Evolutionary conservation across 1,140 invertebrate species (phyloP), one percentile per base, ranked within the genome.

Genomic region (Zaprionus ghesquierei): DNA sequence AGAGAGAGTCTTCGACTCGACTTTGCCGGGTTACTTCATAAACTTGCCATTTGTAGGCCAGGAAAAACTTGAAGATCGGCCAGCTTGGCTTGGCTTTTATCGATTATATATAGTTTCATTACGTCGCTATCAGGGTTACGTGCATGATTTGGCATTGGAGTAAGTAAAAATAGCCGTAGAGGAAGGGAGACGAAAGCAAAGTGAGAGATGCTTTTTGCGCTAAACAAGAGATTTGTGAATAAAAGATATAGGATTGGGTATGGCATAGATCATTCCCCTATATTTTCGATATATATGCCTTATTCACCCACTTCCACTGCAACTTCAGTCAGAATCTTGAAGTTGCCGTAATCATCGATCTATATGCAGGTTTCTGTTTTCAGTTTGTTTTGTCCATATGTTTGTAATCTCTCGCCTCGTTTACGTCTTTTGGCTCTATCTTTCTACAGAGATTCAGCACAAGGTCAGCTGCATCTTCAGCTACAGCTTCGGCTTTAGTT

Each of bases 401-500:
- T 44, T 46, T 70, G 54, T 18, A 51, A 61, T 55, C 46, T 51
- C 33, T 62, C 49, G 60, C 49, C 49, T 61, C 20, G 53, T 69
- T 60, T 69, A 29, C 41, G 54, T 49, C 10, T 62, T 62, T 59
- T 12, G 51, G 41, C 22, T 54, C 41, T 59, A 49, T 72, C 66
- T 79, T 61, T 60, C 46, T 56, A 53, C 63, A 38, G 23, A 81
- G 81, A 86, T 86, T 87, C 81, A 77, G 81, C 81, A 87, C 81
- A 86, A 86, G 81, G 81, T 86, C 81, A 78, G 82, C 81, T 86
- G 81, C 81, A 86, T 86, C 82, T 85, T 86, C 82, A 71, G 66
- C 49, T n/a, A n/a, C 63, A 27, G 49, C 27, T 23, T 3, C 58
- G 9, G 9, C 15, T 27, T n/a, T n/a, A n/a, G n/a, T n/a, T n/a